Conservation (phyloP, 2,113 vertebrate genomes). For the Pimephales promelas region DNA sequence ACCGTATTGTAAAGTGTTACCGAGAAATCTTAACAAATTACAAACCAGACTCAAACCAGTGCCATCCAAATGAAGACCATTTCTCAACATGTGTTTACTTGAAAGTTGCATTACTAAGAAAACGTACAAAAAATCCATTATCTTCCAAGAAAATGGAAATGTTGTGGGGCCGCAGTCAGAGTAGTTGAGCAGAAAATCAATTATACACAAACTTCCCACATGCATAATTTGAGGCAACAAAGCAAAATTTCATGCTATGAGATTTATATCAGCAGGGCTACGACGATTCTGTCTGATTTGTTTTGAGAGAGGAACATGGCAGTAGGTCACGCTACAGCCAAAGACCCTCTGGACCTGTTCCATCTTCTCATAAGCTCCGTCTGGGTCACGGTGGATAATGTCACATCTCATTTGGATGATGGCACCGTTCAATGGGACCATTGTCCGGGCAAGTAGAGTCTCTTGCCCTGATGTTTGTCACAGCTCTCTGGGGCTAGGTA, state of each 20-base stretch:
- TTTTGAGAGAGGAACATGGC: constrained; percentile 19
- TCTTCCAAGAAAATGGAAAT: background rate
- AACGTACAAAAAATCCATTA: background rate
- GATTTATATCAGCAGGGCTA: background rate
- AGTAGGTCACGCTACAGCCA: constrained; percentile 28
- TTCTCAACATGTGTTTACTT: background rate
- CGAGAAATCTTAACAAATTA: background rate
- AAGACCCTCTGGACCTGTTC: constrained; percentile 24
- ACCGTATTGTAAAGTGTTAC: too few species aligned
- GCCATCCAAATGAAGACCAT: background rate
- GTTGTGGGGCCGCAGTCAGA: background rate
- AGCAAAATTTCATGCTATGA: background rate
- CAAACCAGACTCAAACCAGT: background rate
- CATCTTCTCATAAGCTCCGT: constrained; percentile 27
- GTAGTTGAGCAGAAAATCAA: background rate
- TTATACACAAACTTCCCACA: background rate
- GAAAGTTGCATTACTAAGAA: background rate
- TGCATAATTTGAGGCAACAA: background rate
- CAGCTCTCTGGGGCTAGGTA: background rate
- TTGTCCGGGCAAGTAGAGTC: constrained; percentile 30
- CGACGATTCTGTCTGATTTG: background rate
- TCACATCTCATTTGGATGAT: constrained; percentile 53
- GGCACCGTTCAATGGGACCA: constrained; percentile 36
- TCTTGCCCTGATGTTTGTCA: constrained; percentile 33
- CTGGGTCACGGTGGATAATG: constrained; percentile 50